Percentiles rank a stretch among this genome's conserved stretches.
Conservation (phyloP, 2,888 invertebrate species). For the Tetanocera ferruginea region DNA sequence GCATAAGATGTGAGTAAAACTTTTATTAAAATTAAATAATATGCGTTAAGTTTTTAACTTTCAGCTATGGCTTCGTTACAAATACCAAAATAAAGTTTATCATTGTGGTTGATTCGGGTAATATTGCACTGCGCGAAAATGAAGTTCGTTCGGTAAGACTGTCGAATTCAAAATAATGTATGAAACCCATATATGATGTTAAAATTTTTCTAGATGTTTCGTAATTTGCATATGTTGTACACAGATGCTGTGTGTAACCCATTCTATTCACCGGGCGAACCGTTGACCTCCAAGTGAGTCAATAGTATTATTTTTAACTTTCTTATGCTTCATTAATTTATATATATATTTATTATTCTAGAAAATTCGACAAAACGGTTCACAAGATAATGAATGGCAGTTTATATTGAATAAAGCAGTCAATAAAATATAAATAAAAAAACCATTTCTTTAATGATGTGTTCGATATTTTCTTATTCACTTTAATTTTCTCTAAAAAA, state of each 20-base stretch:
- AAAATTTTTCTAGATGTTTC: conserved; percentile 78
- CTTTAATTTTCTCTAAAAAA: conserved; percentile 51
- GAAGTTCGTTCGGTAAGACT: conserved; percentile 88
- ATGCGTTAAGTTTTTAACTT: conserved; percentile 51
- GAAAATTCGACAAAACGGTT: conserved; percentile 78
- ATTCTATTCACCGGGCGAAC: conserved; percentile 94
- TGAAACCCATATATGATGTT: not conserved
- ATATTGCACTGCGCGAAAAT: conserved; percentile 89
- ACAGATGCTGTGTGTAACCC: conserved; percentile 97
- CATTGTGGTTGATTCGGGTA: conserved; percentile 91
- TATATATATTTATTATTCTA: conserved; percentile 67
- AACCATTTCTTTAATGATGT: too few relatives aligned
- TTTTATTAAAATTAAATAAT: not conserved
- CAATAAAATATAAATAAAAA: too few relatives aligned
- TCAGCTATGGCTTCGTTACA: conserved; percentile 94
- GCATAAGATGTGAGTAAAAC: conserved; percentile 86
- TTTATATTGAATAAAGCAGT: conserved; percentile 6
- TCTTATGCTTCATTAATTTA: not conserved
- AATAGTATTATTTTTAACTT: not conserved
- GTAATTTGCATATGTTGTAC: conserved; percentile 91
- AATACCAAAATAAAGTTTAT: conserved; percentile 96
- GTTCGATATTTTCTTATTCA: too few relatives aligned
- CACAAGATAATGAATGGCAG: conserved; percentile 73
- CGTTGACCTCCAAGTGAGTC: conserved; percentile 86
- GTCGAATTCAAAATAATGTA: not conserved